Conservation (phyloP, 2,888 invertebrate genomes). For the Latrodectus hesperus region DNA sequence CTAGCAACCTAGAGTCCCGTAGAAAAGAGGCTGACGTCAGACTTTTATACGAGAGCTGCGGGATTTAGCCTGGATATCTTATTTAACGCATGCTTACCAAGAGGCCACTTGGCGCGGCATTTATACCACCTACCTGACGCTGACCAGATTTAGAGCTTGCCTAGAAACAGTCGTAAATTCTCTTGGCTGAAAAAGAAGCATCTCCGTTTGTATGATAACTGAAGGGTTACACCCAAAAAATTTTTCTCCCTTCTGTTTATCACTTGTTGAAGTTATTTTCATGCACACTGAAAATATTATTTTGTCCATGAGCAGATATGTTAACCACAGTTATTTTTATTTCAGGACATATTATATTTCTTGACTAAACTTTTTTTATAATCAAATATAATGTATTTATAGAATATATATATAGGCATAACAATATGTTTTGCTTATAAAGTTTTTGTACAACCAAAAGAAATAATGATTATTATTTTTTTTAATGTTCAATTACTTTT, state of each 20-base stretch:
- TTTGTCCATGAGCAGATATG: no score
- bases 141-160: conserved; percentile 46
- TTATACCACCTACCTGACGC: conserved; percentile 36
- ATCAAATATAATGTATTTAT: no score
- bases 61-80: conserved; percentile 32
- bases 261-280: no score
- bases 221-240: conserved; percentile 14
- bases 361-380: no score
- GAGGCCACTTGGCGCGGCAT: conserved; percentile 42
- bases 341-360: no score
- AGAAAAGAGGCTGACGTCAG: conserved; percentile 37
- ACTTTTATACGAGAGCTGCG: conserved; percentile 14
- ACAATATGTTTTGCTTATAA: no score
- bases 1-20: neutral
- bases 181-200: conserved; percentile 10
- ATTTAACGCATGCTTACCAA: conserved; percentile 60
- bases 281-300: no score
- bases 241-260: neutral
- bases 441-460: no score
- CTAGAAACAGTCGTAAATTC: conserved; percentile 33
- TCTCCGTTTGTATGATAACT: conserved; percentile 42
- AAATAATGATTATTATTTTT: no score
- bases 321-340: no score
- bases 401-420: no score
- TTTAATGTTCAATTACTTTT: no score